Evolutionary conservation across 2,797 vertebrate species (phyloP), one percentile per base, ranked within the genome.

Genomic region (Petrocephalus sullivani): DNA sequence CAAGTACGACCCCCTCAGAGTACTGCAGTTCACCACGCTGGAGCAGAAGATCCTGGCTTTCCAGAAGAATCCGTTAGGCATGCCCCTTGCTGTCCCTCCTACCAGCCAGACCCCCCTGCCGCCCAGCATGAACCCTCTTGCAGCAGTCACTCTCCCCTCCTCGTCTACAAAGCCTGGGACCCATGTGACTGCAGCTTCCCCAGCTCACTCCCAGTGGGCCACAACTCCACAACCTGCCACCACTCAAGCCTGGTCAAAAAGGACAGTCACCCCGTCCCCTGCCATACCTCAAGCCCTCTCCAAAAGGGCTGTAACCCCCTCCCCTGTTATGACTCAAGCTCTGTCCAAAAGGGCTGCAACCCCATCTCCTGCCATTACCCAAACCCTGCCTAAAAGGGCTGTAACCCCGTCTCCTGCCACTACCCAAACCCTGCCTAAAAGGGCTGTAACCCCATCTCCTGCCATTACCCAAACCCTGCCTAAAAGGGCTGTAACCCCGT

Each of bases 41-140:
- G 98, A 99, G 93, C 97, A 99, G 94, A 99, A 99, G 94, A 98
- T 99, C 91, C 93, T 98, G 91, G 96, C 98, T 0, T 98, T 98
- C 88, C 98, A 99, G 92, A 99, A 98, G 93, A 98, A 97, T 0
- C 91, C 96, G 3, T 92, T 95, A 0, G 89, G 92, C n/a, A 93
- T 95, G 56, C 95, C 86, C 87, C 94, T 95, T 60, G 89, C 21
- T 56, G 89, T 75, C 89, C 93, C 92, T 67, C 95, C 87, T 90
- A 92, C 92, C 49, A 89, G 51, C 87, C 95, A 14, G 92, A 91
- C 57, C 85, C 95, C 95, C 8, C 97, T 96, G n/a, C 97, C 97
- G 19, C 97, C 97, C 0, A 92, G 95, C 54, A 98, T 99, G 98
- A 96, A 98, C 91, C 97, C 98, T 0, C 95, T 98, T 10, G 95